Percentiles rank a stretch among this genome's conserved stretches.
Evolutionary conservation across 2,797 vertebrate species (phyloP).

Genomic region (Gadopsis marmoratus): DNA sequence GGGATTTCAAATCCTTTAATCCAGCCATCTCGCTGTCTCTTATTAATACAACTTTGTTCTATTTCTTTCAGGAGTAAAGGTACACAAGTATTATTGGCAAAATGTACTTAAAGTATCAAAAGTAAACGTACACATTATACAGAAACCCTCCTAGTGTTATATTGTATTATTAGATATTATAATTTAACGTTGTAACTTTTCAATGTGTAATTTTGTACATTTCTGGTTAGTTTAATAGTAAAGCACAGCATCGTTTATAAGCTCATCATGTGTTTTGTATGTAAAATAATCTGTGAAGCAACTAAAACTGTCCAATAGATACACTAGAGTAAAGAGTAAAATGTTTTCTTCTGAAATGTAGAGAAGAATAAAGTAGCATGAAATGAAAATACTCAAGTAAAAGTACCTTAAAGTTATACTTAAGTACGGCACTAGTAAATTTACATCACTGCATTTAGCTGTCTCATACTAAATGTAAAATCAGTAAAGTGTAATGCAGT

Average conservation of each 20-base stretch:
- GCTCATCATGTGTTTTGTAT: too few relatives aligned
- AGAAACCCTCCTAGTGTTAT: neutral
- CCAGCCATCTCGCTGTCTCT: conserved; percentile 65
- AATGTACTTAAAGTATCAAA: too few relatives aligned
- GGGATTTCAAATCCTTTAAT: conserved; percentile 78
- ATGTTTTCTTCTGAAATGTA: neutral
- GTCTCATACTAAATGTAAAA: neutral
- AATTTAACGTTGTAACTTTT: neutral
- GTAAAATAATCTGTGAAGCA: neutral
- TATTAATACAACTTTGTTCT: conserved; percentile 62
- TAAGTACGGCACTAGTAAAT: neutral
- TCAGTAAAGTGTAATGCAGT: neutral
- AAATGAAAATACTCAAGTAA: neutral
- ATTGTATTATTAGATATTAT: neutral
- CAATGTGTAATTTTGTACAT: neutral
- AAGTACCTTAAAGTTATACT: neutral
- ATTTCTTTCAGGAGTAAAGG: conserved; percentile 41
- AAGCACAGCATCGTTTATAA: neutral
- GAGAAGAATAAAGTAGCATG: neutral
- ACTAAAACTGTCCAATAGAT: neutral
- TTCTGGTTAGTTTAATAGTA: neutral
- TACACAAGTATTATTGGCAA: neutral
- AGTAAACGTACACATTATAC: neutral
- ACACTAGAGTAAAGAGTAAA: neutral
- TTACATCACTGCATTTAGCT: neutral